Percentiles rank a stretch among this genome's conserved stretches.
Conservation (phyloP, 2,888 invertebrate genomes). For the Catocala sponsa region DNA sequence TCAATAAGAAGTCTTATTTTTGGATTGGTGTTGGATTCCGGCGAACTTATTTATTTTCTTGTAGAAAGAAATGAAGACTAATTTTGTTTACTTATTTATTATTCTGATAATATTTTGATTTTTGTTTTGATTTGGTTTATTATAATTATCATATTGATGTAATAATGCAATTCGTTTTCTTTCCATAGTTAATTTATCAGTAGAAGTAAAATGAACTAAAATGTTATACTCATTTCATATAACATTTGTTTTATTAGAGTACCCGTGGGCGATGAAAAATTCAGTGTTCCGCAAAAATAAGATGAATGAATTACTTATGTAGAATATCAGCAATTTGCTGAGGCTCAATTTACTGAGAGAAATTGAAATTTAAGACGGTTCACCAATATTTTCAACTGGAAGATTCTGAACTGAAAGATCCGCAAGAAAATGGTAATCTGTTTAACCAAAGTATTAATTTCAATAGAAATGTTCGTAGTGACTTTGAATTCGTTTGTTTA, state of each 20-base stretch:
- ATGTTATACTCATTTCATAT: too few species aligned
- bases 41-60: neutral
- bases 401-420: conserved; percentile 36
- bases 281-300: conserved; percentile 28
- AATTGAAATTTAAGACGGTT: conserved; percentile 47
- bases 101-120: conserved; percentile 1
- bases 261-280: conserved; percentile 20
- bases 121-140: too few species aligned
- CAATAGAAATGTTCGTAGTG: conserved; percentile 54
- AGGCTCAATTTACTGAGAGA: conserved; percentile 40
- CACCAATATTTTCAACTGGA: conserved; percentile 36
- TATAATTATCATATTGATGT: too few species aligned
- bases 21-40: conserved; percentile 34
- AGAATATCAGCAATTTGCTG: conserved; percentile 37
- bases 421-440: conserved; percentile 59
- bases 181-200: too few species aligned
- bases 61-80: too few species aligned
- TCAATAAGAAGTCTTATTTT: conserved; percentile 45
- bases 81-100: too few species aligned
- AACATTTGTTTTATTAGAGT: too few species aligned
- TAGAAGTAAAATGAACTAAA: too few species aligned
- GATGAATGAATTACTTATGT: conserved; percentile 40
- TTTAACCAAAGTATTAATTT: conserved; percentile 69
- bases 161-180: too few species aligned
- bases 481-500: conserved; percentile 61